Evolutionary conservation across 2,888 invertebrate species (phyloP), one percentile per base, ranked within the genome.

Genomic region (Neoitamus cyanurus): DNA sequence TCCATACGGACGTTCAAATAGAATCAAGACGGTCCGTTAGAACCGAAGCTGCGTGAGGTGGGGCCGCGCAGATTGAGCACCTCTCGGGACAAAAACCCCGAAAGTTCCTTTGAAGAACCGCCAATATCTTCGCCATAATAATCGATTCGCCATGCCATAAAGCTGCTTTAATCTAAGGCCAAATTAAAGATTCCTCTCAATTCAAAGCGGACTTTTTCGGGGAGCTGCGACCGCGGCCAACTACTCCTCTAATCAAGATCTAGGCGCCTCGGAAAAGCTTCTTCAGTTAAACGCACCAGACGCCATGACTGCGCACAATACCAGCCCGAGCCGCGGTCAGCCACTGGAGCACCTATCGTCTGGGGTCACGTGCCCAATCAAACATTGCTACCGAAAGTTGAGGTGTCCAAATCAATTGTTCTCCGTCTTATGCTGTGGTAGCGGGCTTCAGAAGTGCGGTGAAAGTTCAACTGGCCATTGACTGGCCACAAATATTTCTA

Each of bases 121-220:
- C 31, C 80, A 58, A 68, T 34, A 13, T 58, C 80, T 80, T 80
- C 37, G 58, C 80, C 58, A 80, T 80, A 80, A 80, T 80, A 80
- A 80, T 80, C 58, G 68, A 80, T 80, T 80, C 25, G 68, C 58
- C 58, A 80, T 34, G 68, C 58, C 58, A 58, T 58, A 58, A 58
- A 58, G 58, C 58, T 58, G 58, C 58, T 58, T 58, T 58, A 58
- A 58, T 58, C 58, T 58, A 58, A 58, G 58, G 6, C 58, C 58
- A 58, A 58, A 58, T 58, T 58, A 58, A 58, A 58, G 58, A 58
- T 58, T 58, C 58, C 58, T 58, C 58, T 58, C 58, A 58, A 58
- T 58, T 58, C 58, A 58, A 58, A 58, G 58, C 15, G 58, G 58
- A 25, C 9, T 58, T 20, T 58, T 20, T 15, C 20, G 7, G 20